phyloP scores from a whole-genome alignment of 1,140 invertebrate species.

The Drosophila erecta region DNA sequence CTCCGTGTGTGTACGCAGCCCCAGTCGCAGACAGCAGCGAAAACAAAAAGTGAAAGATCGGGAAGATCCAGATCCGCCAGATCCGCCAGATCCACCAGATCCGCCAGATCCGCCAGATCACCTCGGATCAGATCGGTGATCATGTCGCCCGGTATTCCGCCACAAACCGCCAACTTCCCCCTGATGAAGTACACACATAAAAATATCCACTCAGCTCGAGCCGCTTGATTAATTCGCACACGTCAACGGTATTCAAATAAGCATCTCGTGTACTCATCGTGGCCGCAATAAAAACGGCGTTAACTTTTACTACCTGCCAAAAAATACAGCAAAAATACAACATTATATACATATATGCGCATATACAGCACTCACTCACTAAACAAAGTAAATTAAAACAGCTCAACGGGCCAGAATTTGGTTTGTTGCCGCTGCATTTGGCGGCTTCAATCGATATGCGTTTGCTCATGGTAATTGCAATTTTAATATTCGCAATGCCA shows the following conservation, averaged over 20 bases:
- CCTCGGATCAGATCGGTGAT: constrained; percentile 24
- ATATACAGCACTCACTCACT: constrained; percentile 20
- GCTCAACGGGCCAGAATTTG: constrained; percentile 69
- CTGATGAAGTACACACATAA: constrained; percentile 12
- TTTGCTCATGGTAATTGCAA: constrained; percentile 83
- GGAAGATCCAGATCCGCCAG: background rate
- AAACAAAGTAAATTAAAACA: constrained; percentile 10
- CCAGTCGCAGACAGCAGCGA: constrained; percentile 27
- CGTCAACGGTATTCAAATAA: constrained; percentile 68
- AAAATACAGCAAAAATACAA: constrained; percentile 14
- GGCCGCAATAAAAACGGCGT: constrained; percentile 62
- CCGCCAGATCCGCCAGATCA: constrained; percentile 7
- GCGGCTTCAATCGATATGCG: constrained; percentile 82
- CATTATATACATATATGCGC: constrained; percentile 12
- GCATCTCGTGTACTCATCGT: constrained; percentile 63
- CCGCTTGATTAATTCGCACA: constrained; percentile 74
- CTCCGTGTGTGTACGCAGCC: constrained; percentile 73
- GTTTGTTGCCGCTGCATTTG: constrained; percentile 72
- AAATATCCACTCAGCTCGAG: constrained; percentile 41
- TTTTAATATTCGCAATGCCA: constrained; percentile 84
- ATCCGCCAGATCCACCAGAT: no score
- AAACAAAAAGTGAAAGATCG: constrained; percentile 44
- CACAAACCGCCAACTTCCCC: constrained; percentile 33
- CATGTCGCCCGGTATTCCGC: constrained; percentile 54
- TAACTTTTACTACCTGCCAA: constrained; percentile 68